These are phyloP conservation scores for Clarias pachynema DNA, from an alignment of 2,797 vertebrate species.

Conservation along the genomic window DNA sequence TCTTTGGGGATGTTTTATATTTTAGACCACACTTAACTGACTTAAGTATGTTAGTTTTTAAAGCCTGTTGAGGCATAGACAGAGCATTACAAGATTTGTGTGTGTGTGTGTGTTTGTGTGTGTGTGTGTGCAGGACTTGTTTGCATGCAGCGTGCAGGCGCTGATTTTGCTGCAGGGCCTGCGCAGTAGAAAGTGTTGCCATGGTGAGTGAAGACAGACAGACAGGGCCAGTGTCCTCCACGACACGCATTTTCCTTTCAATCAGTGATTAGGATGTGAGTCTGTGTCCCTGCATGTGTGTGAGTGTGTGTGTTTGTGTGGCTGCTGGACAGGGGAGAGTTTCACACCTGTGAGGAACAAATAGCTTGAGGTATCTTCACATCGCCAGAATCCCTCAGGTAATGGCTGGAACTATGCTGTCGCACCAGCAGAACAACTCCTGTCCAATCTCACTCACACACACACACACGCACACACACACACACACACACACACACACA, in stretches of 20 bases:
- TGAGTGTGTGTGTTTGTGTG: conserved; percentile 37
- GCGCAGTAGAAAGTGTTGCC: conserved; percentile 77
- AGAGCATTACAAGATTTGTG: not conserved
- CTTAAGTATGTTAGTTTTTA: not conserved
- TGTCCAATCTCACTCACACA: not conserved
- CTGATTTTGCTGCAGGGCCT: conserved; percentile 72
- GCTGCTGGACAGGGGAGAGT: conserved; percentile 38
- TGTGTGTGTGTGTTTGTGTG: conserved; percentile 28
- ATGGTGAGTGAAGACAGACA: conserved; percentile 71
- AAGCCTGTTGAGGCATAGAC: not conserved
- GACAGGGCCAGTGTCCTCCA: conserved; percentile 63
- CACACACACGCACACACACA: conserved; percentile 8
- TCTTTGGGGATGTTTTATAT: not conserved
- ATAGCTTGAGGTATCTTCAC: conserved; percentile 45
- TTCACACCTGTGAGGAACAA: conserved; percentile 50
- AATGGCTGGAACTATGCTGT: conserved; percentile 33
- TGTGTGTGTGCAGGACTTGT: conserved; percentile 60
- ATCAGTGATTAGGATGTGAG: conserved; percentile 40
- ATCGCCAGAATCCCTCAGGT: conserved; percentile 49
- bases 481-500: not conserved
- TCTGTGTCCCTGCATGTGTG: conserved; percentile 40
- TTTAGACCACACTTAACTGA: not conserved
- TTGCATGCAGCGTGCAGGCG: conserved; percentile 68
- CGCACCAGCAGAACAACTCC: conserved; percentile 9
- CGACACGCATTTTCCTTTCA: conserved; percentile 59